These are phyloP conservation scores for Xylota segnis DNA, from an alignment of 2,888 invertebrate species.

Conservation along the genomic window DNA sequence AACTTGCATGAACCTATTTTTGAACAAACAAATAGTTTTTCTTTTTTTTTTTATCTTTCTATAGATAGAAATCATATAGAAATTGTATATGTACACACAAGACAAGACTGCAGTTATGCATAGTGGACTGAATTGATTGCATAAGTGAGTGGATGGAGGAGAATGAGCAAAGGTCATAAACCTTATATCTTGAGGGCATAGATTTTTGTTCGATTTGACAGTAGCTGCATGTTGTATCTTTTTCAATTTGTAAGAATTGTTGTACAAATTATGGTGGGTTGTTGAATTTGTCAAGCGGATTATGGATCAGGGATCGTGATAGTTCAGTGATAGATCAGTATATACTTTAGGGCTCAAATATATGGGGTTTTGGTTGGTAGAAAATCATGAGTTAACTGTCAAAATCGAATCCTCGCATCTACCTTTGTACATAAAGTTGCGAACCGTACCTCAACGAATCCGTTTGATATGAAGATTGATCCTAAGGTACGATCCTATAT, in stretches of 20 bases:
- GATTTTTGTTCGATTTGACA: not conserved
- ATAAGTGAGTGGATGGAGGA: constrained; percentile 28
- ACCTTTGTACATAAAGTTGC: no score
- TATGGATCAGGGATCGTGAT: no score
- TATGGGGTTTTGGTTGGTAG: no score
- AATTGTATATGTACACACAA: constrained; percentile 14
- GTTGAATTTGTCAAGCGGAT: not conserved
- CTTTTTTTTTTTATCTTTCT: constrained; percentile 46
- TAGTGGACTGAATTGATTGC: constrained; percentile 38
- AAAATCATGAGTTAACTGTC: no score
- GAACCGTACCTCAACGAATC: no score
- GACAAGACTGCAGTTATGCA: constrained; percentile 18
- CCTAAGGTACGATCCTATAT: no score
- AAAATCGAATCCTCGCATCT: no score
- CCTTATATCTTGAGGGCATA: constrained; percentile 15
- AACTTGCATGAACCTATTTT: constrained; percentile 56
- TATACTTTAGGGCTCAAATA: no score
- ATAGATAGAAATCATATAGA: constrained; percentile 42
- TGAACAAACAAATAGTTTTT: constrained; percentile 46
- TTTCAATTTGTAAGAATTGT: not conserved
- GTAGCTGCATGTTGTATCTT: not conserved
- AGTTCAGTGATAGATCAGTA: no score
- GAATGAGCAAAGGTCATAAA: constrained; percentile 37
- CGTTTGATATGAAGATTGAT: no score
- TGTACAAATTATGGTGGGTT: not conserved